These are phyloP conservation scores for Pelmatolapia mariae DNA, from an alignment of 2,113 vertebrate species.

Conservation along the genomic window DNA sequence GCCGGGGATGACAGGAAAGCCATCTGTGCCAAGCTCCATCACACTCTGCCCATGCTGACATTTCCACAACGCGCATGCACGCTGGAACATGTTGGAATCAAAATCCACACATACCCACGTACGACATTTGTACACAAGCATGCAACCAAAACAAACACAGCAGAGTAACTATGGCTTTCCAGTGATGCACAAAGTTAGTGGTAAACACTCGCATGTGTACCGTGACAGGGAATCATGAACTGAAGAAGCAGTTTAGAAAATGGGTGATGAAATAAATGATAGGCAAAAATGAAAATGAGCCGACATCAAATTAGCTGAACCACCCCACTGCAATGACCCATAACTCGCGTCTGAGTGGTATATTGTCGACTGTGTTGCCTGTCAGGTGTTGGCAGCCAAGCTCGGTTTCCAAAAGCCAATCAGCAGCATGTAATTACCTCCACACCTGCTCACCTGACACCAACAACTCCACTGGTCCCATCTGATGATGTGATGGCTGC, in stretches of 20 bases:
- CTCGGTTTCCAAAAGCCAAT: background rate
- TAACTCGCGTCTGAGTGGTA: background rate
- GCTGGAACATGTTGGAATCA: background rate
- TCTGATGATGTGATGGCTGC: background rate
- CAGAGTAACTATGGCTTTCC: background rate
- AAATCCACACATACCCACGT: background rate
- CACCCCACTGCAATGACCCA: background rate
- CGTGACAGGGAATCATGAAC: background rate
- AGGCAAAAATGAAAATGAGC: background rate
- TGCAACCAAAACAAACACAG: background rate
- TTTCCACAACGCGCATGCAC: background rate
- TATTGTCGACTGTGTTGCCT: background rate
- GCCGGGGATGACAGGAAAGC: constrained; percentile 31
- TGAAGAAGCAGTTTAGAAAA: background rate
- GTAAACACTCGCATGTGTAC: background rate
- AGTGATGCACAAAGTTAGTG: background rate
- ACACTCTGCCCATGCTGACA: constrained; percentile 19
- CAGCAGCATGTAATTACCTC: constrained; percentile 2
- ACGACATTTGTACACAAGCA: background rate
- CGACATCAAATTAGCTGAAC: background rate
- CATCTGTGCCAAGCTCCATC: constrained; percentile 45
- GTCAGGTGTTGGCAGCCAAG: background rate
- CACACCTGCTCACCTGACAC: background rate
- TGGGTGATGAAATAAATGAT: background rate
- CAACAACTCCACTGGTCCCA: background rate